phyloP scores from a whole-genome alignment of 1,140 invertebrate genomes.

The Apis dorsata region DNA sequence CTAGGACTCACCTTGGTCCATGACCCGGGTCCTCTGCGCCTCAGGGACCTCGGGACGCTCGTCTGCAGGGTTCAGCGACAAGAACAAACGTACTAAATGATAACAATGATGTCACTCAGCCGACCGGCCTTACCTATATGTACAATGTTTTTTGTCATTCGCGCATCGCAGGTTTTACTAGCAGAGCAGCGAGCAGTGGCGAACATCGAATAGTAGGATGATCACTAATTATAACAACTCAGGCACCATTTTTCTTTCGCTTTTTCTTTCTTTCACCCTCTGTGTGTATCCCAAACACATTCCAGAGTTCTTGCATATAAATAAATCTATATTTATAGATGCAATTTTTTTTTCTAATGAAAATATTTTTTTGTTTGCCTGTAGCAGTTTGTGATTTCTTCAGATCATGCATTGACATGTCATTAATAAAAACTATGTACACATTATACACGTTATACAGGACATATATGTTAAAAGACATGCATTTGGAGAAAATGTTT shows the following conservation, averaged over 20 bases:
- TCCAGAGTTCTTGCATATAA: background rate
- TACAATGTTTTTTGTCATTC: slow-evolving; percentile 66
- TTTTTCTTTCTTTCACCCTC: background rate
- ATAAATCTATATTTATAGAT: background rate
- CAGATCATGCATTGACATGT: slow-evolving; percentile 2
- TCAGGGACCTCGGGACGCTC: slow-evolving; percentile 79
- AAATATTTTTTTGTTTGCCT: background rate
- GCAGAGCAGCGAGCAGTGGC: slow-evolving; percentile 56
- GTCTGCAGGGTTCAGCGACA: slow-evolving; percentile 87
- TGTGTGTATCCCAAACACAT: background rate
- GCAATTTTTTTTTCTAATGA: background rate
- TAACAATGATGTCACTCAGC: slow-evolving; percentile 80
- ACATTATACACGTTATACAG: too few relatives aligned
- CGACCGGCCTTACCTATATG: slow-evolving; percentile 67
- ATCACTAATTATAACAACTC: background rate
- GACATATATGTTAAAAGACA: background rate
- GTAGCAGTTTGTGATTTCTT: background rate
- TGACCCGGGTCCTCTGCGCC: slow-evolving; percentile 76
- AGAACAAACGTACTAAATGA: slow-evolving; percentile 89
- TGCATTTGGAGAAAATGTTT: background rate
- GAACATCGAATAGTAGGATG: slow-evolving; percentile 27
- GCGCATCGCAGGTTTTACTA: slow-evolving; percentile 60
- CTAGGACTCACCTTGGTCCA: slow-evolving; percentile 71
- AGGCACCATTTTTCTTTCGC: slow-evolving; percentile 3
- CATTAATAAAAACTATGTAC: slow-evolving; percentile 1